Evolutionary conservation across 64 coral and sea anemone genomes (phyloP), one percentile per base, ranked within the genome.

Genomic region (Catalaphyllia jardinei): DNA sequence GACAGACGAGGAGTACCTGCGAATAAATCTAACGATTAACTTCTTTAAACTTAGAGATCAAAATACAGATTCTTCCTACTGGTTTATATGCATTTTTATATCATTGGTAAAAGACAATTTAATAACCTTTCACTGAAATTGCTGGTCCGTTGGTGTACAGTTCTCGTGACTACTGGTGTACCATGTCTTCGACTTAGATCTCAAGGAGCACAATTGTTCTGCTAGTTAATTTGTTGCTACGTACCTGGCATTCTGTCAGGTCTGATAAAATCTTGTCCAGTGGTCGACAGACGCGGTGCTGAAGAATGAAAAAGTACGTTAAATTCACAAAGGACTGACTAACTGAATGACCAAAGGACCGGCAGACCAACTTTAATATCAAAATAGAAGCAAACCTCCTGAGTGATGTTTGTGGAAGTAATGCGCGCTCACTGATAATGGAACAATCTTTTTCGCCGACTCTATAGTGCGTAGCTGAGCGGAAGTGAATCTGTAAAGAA

Each of bases 391-490:
- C 91, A 87, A 89, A 95, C 94, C 82, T 60, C 76, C 60, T 49
- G 86, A 85, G 52, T 82, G 42, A 74, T 95, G 86, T 64, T 86
- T 59, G 59, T 96, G 94, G 31, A 96, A 96, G 65, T 88, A 96
- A 54, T 96, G 94, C 22, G 94, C 90, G 42, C n/a, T 79, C 60
- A 92, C 74, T 7, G 35, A 77, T 10, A 86, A 29, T 24, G 29
- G 75, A 1, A 4, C 60, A 24, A 93, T 84, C 27, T 60, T 89
- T 19, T 72, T 67, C 1, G 87, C 31, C 74, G 52, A 72, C 6
- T 96, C 79, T 67, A 93, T 96, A 38, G 69, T 87, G 22, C 94
- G 91, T 31, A 93, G 81, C 74, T 93, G 94, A 15, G 94, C 91
- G 28, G 94, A 72, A 8, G 87, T 93, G 54, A 90, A 87, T 72